Evolutionary conservation across 2,888 invertebrate genomes (phyloP).

Genomic region (Nasonia oneida): DNA sequence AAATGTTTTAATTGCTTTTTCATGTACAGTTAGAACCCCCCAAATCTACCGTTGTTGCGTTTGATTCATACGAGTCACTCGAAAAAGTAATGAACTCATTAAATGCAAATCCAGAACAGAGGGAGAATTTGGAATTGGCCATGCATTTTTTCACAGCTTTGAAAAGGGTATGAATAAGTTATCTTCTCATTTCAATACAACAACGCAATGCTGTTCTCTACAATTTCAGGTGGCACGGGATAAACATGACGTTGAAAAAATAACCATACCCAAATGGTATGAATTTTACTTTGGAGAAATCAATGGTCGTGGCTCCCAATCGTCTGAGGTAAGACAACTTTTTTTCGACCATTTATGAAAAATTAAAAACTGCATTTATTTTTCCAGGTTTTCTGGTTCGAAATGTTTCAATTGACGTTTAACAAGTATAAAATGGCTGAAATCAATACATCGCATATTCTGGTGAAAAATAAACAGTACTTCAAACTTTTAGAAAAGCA

Average conservation of each 20-base stretch:
- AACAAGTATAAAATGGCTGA: neutral
- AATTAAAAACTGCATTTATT: neutral
- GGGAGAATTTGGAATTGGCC: neutral
- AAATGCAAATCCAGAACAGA: neutral
- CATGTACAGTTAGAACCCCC: neutral
- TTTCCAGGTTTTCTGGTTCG: neutral
- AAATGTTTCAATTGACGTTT: neutral
- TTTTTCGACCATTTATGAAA: neutral
- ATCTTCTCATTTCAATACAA: neutral
- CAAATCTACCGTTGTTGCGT: neutral
- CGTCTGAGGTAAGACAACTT: neutral
- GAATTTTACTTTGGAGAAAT: neutral
- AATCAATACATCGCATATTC: neutral
- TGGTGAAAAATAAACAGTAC: neutral
- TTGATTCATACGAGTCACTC: neutral
- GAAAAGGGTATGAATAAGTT: neutral
- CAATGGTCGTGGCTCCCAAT: neutral
- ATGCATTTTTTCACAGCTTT: conserved; percentile 27
- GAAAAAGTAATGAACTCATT: neutral
- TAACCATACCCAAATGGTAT: neutral
- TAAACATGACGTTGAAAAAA: neutral
- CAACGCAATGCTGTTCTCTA: neutral
- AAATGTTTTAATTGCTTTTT: neutral
- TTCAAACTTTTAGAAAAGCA: neutral
- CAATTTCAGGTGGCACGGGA: neutral